These are phyloP conservation scores for Halichoeres trimaculatus DNA, from an alignment of 2,113 vertebrate species.

Conservation along the genomic window DNA sequence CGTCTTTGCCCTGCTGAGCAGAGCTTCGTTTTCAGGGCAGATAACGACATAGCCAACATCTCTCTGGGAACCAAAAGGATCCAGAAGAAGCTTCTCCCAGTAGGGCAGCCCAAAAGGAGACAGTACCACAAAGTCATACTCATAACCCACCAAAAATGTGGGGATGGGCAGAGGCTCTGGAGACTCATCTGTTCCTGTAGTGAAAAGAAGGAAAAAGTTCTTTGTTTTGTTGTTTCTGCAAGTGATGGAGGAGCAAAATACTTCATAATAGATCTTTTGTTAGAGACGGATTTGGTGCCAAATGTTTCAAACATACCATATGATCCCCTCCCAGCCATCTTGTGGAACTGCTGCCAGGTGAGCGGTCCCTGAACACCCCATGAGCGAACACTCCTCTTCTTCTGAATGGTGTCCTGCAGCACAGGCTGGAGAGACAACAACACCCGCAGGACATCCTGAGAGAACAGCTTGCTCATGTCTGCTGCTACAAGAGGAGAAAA, in stretches of 20 bases:
- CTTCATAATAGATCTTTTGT: neutral
- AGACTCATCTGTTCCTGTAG: conserved; percentile 96
- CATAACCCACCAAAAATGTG: conserved; percentile 96
- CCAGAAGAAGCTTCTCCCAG: conserved; percentile 97
- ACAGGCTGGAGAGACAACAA: conserved; percentile 96
- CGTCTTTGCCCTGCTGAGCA: conserved; percentile 91
- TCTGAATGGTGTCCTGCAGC: conserved; percentile 98
- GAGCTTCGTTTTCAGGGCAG: conserved; percentile 95
- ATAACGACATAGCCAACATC: conserved; percentile 96
- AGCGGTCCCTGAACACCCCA: conserved; percentile 98
- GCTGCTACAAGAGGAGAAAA: conserved; percentile 77
- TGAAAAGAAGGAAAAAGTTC: neutral
- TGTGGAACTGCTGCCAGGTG: conserved; percentile 99
- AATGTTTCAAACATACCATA: conserved; percentile 85
- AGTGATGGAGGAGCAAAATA: neutral
- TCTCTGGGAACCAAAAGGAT: conserved; percentile 96
- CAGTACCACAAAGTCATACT: conserved; percentile 98
- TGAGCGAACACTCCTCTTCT: conserved; percentile 95
- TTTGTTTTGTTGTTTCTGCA: neutral
- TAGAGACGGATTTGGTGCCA: neutral
- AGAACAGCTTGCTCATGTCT: conserved; percentile 95
- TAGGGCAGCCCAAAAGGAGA: conserved; percentile 97
- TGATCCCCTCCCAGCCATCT: conserved; percentile 98
- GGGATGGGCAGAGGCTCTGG: conserved; percentile 98
- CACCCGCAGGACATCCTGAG: conserved; percentile 97